phyloP scores from a whole-genome alignment of 2,888 invertebrate genomes.

The Melanostoma scalare region DNA sequence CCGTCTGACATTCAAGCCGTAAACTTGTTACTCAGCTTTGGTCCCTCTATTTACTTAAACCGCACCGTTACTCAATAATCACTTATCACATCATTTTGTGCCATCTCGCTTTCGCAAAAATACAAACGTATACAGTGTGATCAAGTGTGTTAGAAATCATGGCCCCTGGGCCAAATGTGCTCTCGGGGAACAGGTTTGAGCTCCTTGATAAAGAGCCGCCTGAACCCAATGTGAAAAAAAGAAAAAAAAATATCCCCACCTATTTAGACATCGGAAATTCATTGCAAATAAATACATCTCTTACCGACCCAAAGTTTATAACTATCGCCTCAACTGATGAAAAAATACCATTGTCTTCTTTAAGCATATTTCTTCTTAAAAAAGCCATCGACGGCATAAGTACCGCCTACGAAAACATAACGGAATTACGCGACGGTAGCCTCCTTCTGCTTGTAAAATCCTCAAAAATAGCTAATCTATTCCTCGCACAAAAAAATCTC shows the following conservation, averaged over 20 bases:
- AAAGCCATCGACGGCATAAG: constrained; percentile 34
- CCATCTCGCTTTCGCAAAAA: not conserved
- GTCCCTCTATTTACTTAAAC: not conserved
- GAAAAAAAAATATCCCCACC: constrained; percentile 2
- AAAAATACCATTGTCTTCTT: constrained; percentile 7
- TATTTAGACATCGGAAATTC: not conserved
- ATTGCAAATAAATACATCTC: constrained; percentile 7
- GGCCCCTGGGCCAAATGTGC: too few relatives aligned
- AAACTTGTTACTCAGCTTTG: not conserved
- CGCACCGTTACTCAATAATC: too few relatives aligned
- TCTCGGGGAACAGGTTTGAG: too few relatives aligned
- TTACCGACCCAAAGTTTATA: constrained; percentile 17
- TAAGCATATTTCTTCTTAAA: constrained; percentile 23
- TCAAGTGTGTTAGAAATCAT: too few relatives aligned
- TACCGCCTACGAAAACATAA: constrained; percentile 21
- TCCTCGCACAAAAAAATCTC: not conserved
- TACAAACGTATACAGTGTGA: too few relatives aligned
- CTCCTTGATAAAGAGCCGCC: too few relatives aligned
- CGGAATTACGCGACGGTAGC: constrained; percentile 16
- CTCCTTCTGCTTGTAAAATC: constrained; percentile 2
- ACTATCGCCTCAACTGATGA: constrained; percentile 17
- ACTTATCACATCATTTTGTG: not conserved
- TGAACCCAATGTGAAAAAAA: constrained; percentile 4
- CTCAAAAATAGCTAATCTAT: constrained; percentile 12
- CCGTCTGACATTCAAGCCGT: constrained; percentile 12